Evolutionary conservation across 2,113 vertebrate species (phyloP), one percentile per base, ranked within the genome.

Genomic region (Neomonachus schauinslandi): DNA sequence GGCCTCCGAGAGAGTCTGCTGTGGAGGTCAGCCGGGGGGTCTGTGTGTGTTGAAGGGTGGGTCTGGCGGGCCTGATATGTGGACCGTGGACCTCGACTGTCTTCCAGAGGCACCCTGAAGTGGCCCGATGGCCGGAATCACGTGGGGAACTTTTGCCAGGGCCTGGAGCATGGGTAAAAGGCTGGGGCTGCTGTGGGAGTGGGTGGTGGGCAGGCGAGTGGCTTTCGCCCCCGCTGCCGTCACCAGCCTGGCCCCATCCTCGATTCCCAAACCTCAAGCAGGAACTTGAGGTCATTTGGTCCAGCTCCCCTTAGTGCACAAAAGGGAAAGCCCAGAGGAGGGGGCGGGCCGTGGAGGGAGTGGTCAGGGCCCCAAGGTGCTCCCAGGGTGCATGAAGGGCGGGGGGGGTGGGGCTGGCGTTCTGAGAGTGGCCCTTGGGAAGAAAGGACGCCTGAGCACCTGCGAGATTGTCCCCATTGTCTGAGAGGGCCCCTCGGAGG

Each of bases 131-230:
- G 99, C 10, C 97, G 82, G 82, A 99, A 99, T 96, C 98, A 99
- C 0, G 98, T 98, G 0, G 99, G 99, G 2, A 93, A 98, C 28
- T 99, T 99, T 98, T 96, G 31, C 86, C 94, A 97, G 3, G 99
- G 99, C n/a, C 97, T 98, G 97, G 99, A 99, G 95, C 98, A 99
- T 0, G 99, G 99, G 99, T 99, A 53, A 98, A 53, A 98, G 98
- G 61, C 49, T 28, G 79, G 4, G 74, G 39, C 51, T 4, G 19
- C 6, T 4, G 42, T 7, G 2, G 36, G 77, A 15, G 1, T 2
- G 13, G 21, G 6, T 9, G 36, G n/a, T 1, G 9, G 22, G 72
- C 6, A 26, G 36, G 39, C 9, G 22, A 18, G 42, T 28, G 63
- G 53, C 14, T 59, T 83, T 22, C 4, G 1, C 7, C 22, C 36